Base-by-base conservation (phyloP, 2,888 invertebrate genomes). In the Amphimallon solstitiale region DNA sequence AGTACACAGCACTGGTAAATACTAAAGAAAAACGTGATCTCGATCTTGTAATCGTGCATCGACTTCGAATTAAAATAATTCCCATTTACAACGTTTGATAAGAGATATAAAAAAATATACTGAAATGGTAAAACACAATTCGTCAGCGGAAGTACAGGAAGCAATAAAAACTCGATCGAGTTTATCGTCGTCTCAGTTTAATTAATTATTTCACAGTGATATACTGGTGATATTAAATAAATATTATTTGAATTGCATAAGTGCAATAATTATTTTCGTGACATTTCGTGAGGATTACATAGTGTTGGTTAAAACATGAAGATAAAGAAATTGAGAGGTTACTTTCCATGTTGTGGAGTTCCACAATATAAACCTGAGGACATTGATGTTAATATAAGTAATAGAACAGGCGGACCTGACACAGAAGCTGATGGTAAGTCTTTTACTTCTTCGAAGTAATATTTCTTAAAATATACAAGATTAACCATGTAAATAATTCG, bases 81-180 rank as follows among this genome's bases (percentile, higher is more conserved):
- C 43, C 56, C 43, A 17, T 7, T n/a, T 38, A 38, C 37, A n/a
- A 15, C 12, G 17, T 12, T 51, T 51, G 56, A 40, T 56, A 54
- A 54, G 15, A 12, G 12, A n/a, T n/a, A n/a, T n/a, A n/a, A n/a
- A 37, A 17, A 19, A 38, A 15, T 23, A 19, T 40, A n/a, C 19
- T 0, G 56, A 40, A 56, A 40, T 9, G 6, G 56, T 56, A 40
- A 40, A 23, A 34, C 29, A 59, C 43, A 7, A 45, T 59, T 29
- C 43, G 43, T 59, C 56, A 59, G 15, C 43, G 56, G 56, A 59
- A 59, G 43, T 12, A 34, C 23, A 23, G 12, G 9, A 34, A 14
- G 15, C 43, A 29, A 23, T 59, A 59, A 52, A 59, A 59, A 45
- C 29, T 12, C 19, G 29, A 3, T 14, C 21, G 9, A 23, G 40